These are phyloP conservation scores for Ophiodon elongatus DNA, from an alignment of 2,113 vertebrate genomes.

Conservation along the genomic window DNA sequence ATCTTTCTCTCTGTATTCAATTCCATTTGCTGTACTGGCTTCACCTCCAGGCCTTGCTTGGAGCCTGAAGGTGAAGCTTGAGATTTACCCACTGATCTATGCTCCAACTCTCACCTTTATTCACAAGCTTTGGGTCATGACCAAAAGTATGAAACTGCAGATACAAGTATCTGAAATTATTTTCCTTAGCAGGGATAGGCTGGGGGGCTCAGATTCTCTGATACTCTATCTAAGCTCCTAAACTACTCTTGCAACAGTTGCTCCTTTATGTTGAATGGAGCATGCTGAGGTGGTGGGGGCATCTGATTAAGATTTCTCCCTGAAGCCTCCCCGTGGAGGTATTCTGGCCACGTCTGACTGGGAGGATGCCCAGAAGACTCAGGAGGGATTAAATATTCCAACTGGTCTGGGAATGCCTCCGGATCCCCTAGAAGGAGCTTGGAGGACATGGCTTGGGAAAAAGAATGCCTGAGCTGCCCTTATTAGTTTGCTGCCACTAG, in stretches of 20 bases:
- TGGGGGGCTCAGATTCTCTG: constrained; percentile 39
- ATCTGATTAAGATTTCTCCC: constrained; percentile 67
- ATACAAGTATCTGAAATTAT: constrained; percentile 49
- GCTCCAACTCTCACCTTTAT: constrained; percentile 45
- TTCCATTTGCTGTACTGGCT: neutral
- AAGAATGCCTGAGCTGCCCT: constrained; percentile 9
- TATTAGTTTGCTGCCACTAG: constrained; percentile 17
- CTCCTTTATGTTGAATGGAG: constrained; percentile 49
- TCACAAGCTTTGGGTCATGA: constrained; percentile 49
- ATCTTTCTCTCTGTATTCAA: neutral
- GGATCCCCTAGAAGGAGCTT: constrained; percentile 48
- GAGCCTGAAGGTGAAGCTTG: constrained; percentile 22
- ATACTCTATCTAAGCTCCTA: constrained; percentile 52
- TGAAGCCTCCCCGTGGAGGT: constrained; percentile 46
- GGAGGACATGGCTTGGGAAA: constrained; percentile 35
- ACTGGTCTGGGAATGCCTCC: constrained; percentile 48
- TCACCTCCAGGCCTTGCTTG: constrained; percentile 9
- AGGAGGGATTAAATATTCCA: constrained; percentile 53
- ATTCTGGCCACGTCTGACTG: constrained; percentile 63
- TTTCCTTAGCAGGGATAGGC: constrained; percentile 44
- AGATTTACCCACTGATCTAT: constrained; percentile 31
- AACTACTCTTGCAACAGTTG: constrained; percentile 52
- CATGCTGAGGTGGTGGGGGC: constrained; percentile 24
- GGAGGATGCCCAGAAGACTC: constrained; percentile 51
- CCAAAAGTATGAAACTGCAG: constrained; percentile 52